These are phyloP conservation scores for Halesus radiatus DNA, from an alignment of 1,140 invertebrate species.

Conservation along the genomic window DNA sequence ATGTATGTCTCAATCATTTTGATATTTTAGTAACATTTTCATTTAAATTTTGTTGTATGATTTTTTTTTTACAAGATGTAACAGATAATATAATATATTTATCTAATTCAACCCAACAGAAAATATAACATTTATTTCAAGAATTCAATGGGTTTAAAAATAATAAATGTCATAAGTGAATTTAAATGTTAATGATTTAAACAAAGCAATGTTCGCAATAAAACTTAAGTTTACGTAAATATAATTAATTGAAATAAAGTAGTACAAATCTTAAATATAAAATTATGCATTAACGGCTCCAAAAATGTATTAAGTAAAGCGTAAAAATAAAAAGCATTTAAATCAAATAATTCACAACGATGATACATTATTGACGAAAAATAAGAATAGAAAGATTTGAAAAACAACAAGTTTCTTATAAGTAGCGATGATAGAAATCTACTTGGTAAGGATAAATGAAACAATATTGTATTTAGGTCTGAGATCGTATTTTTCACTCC, in stretches of 20 bases:
- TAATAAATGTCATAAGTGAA: too few relatives aligned
- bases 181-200: too few relatives aligned
- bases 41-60: too few relatives aligned
- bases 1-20: too few relatives aligned
- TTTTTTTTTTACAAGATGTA: too few relatives aligned
- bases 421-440: background rate
- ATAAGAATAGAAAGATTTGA: background rate
- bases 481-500: slow-evolving; percentile 13
- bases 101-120: too few relatives aligned
- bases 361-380: background rate
- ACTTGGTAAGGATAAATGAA: background rate
- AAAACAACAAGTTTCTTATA: background rate
- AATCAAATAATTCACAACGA: slow-evolving; percentile 2
- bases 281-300: slow-evolving; percentile 27
- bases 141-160: too few relatives aligned
- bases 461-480: slow-evolving; percentile 9
- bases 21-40: too few relatives aligned
- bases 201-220: background rate
- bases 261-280: slow-evolving; percentile 19
- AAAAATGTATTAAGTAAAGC: slow-evolving; percentile 14
- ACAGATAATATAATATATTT: too few relatives aligned
- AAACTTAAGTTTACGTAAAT: background rate
- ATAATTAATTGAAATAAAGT: slow-evolving; percentile 26
- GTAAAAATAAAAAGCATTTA: slow-evolving; percentile 18
- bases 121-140: too few relatives aligned